Percentiles rank a stretch among this genome's conserved stretches.
These are phyloP conservation scores for Iselma pallidipennis DNA, from an alignment of 2,888 invertebrate species.

Conservation along the genomic window DNA sequence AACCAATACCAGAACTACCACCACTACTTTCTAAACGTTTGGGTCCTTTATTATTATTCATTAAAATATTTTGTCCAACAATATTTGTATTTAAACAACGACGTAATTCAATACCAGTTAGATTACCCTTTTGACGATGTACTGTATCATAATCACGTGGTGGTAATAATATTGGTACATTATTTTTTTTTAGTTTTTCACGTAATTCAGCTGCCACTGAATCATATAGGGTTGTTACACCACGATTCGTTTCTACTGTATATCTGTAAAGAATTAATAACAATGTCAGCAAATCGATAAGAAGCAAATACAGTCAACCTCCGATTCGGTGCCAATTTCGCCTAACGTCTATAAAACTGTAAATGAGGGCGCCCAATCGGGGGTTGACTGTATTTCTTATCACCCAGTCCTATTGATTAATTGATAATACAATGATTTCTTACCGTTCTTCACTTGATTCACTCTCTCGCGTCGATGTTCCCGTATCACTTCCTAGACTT, in stretches of 20 bases:
- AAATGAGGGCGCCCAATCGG: too few species aligned
- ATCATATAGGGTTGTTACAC: slow-evolving; percentile 81
- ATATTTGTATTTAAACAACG: slow-evolving; percentile 74
- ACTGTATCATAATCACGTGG: slow-evolving; percentile 95
- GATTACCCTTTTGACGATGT: slow-evolving; percentile 75
- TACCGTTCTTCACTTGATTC: slow-evolving; percentile 71
- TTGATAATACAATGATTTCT: too few species aligned
- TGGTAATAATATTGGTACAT: slow-evolving; percentile 79
- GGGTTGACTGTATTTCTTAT: too few species aligned
- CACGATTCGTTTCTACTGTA: slow-evolving; percentile 53
- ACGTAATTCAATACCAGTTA: slow-evolving; percentile 72
- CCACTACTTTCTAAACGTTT: slow-evolving; percentile 58
- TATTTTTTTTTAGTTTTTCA: slow-evolving; percentile 66
- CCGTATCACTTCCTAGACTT: slow-evolving; percentile 70
- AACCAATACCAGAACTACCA: slow-evolving; percentile 87
- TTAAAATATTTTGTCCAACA: slow-evolving; percentile 58
- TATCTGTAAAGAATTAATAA: slow-evolving; percentile 37
- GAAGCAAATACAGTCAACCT: too few species aligned
- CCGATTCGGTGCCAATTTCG: too few species aligned
- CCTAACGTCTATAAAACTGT: too few species aligned
- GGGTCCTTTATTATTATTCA: slow-evolving; percentile 30
- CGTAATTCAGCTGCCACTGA: slow-evolving; percentile 90
- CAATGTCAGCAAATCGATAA: too few species aligned
- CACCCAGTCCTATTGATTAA: too few species aligned
- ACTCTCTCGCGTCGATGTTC: slow-evolving; percentile 67